Conservation (phyloP, 2,888 invertebrate genomes). For the Lithophane leautieri region DNA sequence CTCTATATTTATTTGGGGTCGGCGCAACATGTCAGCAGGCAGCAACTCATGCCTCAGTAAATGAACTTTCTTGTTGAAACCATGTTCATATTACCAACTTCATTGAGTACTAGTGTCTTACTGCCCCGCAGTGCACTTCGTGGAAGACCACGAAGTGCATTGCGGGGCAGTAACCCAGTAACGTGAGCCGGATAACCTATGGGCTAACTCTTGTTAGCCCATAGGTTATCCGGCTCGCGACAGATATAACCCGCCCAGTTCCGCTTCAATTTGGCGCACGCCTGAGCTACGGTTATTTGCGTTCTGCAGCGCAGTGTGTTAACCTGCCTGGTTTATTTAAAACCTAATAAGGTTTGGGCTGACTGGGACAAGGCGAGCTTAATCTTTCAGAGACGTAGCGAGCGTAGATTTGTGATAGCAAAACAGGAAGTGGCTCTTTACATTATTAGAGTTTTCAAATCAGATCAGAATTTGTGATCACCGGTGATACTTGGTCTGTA, state of each 20-base stretch:
- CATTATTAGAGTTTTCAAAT: background rate
- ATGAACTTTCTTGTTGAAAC: constrained; percentile 16
- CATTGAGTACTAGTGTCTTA: constrained; percentile 14
- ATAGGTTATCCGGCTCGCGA: constrained; percentile 49
- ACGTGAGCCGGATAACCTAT: no score
- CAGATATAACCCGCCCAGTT: constrained; percentile 50
- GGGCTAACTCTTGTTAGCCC: constrained; percentile 34
- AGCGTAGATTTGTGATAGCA: background rate
- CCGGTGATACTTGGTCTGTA: background rate
- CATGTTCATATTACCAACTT: constrained; percentile 3
- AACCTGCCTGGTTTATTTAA: constrained; percentile 25
- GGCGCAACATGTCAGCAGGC: background rate
- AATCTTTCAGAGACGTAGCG: background rate
- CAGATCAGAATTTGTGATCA: background rate
- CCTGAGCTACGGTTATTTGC: constrained; percentile 50
- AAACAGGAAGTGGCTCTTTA: background rate
- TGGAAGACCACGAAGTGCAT: no score
- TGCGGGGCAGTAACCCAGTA: no score
- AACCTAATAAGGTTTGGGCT: constrained; percentile 7
- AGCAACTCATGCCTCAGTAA: background rate
- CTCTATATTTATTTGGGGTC: background rate
- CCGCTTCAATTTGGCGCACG: constrained; percentile 53
- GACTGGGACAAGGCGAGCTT: background rate
- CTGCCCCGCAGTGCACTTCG: constrained; percentile 11
- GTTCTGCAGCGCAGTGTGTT: constrained; percentile 36